Conservation (phyloP, 2,797 vertebrate genomes). For the Knipowitschia caucasica region DNA sequence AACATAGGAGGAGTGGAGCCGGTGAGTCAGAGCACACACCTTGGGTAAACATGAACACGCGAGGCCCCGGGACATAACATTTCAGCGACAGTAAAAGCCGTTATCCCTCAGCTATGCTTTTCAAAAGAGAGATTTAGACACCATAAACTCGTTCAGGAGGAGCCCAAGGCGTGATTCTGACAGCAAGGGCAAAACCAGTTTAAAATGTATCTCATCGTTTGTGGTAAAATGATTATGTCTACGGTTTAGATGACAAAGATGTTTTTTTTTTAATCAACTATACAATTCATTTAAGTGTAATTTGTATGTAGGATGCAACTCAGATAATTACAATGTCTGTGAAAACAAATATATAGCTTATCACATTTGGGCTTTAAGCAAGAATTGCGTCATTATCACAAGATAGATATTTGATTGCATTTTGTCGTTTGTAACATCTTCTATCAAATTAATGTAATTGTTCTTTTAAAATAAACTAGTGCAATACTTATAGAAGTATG, state of each 20-base stretch:
- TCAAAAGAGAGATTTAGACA: conserved; percentile 18
- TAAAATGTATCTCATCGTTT: conserved; percentile 3
- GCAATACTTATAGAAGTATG: no score
- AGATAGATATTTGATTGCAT: no score
- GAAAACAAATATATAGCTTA: no score
- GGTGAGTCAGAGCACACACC: conserved; percentile 58
- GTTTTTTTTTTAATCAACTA: no score
- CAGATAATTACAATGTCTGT: not conserved
- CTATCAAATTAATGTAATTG: no score
- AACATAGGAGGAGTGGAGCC: conserved; percentile 27
- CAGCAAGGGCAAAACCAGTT: not conserved
- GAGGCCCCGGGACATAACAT: conserved; percentile 30
- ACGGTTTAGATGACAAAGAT: not conserved
- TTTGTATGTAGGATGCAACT: not conserved
- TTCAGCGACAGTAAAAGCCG: conserved; percentile 29
- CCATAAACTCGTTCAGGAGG: not conserved
- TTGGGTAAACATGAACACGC: conserved; percentile 50
- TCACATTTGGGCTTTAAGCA: no score
- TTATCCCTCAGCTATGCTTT: conserved; percentile 23
- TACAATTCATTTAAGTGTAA: not conserved
- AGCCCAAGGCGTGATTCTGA: conserved; percentile 2
- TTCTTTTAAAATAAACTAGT: no score
- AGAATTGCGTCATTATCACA: no score
- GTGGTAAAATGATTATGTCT: conserved; percentile 1
- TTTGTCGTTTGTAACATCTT: no score